phyloP scores from a whole-genome alignment of 1,140 invertebrate genomes.

The Rhopalosiphum maidis region DNA sequence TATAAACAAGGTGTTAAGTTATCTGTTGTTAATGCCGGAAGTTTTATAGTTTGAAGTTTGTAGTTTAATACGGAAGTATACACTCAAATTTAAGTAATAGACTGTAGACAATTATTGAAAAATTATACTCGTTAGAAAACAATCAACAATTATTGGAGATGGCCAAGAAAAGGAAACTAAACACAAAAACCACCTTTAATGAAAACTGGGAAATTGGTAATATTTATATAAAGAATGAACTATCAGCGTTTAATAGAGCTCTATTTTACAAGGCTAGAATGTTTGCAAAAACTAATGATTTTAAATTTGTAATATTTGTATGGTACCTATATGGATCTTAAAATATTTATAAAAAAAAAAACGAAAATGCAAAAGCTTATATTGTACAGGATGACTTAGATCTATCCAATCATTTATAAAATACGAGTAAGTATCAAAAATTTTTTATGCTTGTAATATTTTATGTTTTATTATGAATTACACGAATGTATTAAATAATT shows the following conservation, averaged over 20 bases:
- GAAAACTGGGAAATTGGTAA: no score
- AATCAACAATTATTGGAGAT: background rate
- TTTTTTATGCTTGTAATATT: background rate
- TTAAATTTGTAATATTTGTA: background rate
- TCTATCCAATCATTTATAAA: background rate
- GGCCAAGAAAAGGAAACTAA: background rate
- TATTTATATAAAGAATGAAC: background rate
- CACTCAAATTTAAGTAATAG: background rate
- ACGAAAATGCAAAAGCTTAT: background rate
- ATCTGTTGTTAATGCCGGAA: background rate
- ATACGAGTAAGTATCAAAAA: no score
- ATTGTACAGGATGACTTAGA: background rate
- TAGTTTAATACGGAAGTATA: background rate
- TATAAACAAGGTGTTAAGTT: background rate
- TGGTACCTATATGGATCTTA: background rate
- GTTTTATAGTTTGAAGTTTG: no score
- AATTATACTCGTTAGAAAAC: background rate
- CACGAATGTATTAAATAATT: background rate
- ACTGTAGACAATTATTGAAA: background rate
- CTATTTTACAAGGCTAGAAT: background rate
- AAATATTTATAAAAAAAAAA: background rate
- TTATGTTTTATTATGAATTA: background rate
- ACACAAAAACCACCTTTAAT: background rate
- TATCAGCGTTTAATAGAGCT: background rate
- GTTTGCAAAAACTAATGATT: background rate